Evolutionary conservation across 2,113 vertebrate genomes (phyloP).

Genomic region (Brachyhypopomus occidentalis): DNA sequence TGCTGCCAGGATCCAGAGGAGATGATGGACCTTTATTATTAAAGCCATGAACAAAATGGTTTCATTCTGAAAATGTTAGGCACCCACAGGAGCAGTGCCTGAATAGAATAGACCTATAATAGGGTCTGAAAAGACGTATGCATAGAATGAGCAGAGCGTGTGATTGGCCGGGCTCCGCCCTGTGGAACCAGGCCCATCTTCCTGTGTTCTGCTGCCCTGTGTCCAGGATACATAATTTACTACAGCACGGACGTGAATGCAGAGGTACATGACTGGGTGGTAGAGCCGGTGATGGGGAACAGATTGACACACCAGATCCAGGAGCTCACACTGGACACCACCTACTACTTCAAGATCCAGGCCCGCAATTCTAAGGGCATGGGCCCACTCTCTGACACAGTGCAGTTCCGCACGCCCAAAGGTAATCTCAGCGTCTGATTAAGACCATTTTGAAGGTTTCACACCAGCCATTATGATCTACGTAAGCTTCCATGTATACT

Average conservation of each 20-base stretch:
- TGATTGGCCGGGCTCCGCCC: too few species aligned
- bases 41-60: neutral
- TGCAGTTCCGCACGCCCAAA: constrained; percentile 96
- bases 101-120: neutral
- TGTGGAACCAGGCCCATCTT: neutral
- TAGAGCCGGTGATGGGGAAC: constrained; percentile 96
- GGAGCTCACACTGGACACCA: constrained; percentile 92
- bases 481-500: neutral
- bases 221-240: constrained; percentile 95
- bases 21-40: neutral
- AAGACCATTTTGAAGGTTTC: neutral
- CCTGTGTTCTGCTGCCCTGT: neutral
- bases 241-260: constrained; percentile 96
- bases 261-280: constrained; percentile 97
- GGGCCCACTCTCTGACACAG: constrained; percentile 97
- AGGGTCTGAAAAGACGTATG: neutral
- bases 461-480: neutral
- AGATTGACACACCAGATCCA: constrained; percentile 97
- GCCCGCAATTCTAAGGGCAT: constrained; percentile 98
- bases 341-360: constrained; percentile 98
- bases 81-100: neutral
- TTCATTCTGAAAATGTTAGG: neutral
- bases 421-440: constrained; percentile 71
- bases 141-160: neutral
- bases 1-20: neutral